Base-by-base conservation (phyloP, 2,888 invertebrate species). In the Mythimna vitellina region DNA sequence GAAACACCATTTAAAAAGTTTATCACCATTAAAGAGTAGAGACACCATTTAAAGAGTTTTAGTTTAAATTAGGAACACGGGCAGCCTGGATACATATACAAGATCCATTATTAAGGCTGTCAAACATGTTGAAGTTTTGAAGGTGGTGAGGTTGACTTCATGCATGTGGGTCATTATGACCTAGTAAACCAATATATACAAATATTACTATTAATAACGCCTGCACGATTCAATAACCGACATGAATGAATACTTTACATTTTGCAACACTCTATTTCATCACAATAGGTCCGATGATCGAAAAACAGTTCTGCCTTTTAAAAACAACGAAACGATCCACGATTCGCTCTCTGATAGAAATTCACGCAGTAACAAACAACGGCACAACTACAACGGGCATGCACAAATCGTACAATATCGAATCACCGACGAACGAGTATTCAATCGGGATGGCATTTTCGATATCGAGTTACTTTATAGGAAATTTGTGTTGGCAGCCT, bases 331-430 rank as follows among this genome's bases (percentile, higher is more conserved):
- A 65, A 67, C 53, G 17, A 64, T 70, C n/a, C 25, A 20, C 61
- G 7, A 20, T 53, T 64, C 46, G n/a, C 10, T 76, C 22, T 32
- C 54, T 54, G 56, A 65, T 67, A 35, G n/a, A 51, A 62, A 78
- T 68, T 65, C 62, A 78, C 65, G 62, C 77, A 63, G 57, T 62
- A 68, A 63, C 73, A 66, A 78, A 65, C 72, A 82, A 56, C 62
- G 63, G 35, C 49, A 62, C 65, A 72, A 53, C 54, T 65, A 32
- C 58, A 62, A 63, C 57, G 61, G 56, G 46, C 57, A 68, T 68
- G 67, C 67, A 58, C 82, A 54, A 82, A 73, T 82, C 78, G 68
- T 25, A 68, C 73, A 56, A 68, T 58, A 82, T 82, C 73, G 79
- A 78, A 69, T 73, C 78, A 82, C 42, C 58, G 49, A 61, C 57